Evolutionary conservation across 1,140 invertebrate genomes (phyloP), one percentile per base, ranked within the genome.

Genomic region (Paralvinella palmiformis): DNA sequence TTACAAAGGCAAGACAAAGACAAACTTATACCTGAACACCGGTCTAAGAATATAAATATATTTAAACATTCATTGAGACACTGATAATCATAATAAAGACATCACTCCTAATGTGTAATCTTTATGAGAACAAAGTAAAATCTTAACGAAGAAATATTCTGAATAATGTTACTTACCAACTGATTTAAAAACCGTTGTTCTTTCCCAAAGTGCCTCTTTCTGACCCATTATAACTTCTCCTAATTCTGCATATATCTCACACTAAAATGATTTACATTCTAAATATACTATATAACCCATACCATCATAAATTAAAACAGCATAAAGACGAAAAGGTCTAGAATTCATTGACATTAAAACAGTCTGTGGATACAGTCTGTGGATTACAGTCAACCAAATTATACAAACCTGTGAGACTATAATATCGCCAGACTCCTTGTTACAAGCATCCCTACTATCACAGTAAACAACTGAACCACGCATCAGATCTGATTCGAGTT

Each of bases 141-240:
- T n/a, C n/a, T n/a, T n/a, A n/a, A n/a, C n/a, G n/a, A n/a, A n/a
- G n/a, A n/a, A n/a, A n/a, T n/a, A n/a, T n/a, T n/a, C n/a, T n/a
- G n/a, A 35, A 15, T 35, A 3, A 24, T 31, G 13, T 37, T 6
- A 67, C 71, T 71, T 66, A 81, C 80, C 80, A 50, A 81, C 69
- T 27, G 79, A 80, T 66, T 80, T 81, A 59, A 79, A 82, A 22
- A 80, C 64, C 56, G 79, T 80, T 13, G 72, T 74, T 44, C 74
- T 65, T 20, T 72, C 59, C 59, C 59, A 69, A 6, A 58, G 66
- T 15, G 69, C 72, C 55, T 70, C 61, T 64, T 67, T 73, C 71
- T 50, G 62, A 17, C 74, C 75, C 15, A 66, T 50, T 6, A 81
- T 71, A 6, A 81, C 70, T 68, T 80, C 78, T 7, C 80, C 79